Evolutionary conservation across 2,797 vertebrate genomes (phyloP).

Genomic region (Loriculus beryllinus): DNA sequence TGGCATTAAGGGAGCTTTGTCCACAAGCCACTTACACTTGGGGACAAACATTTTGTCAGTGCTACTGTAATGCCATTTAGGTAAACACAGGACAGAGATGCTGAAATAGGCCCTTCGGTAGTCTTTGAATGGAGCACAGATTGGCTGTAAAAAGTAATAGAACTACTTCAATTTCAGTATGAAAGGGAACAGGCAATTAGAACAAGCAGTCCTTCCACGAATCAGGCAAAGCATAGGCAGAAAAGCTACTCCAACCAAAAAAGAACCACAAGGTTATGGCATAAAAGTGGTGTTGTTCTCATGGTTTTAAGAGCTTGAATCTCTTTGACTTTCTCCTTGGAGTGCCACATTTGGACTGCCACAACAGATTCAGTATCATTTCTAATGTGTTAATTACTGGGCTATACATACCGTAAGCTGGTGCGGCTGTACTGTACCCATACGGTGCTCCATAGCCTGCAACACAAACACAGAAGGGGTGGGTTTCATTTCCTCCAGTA

Average conservation of each 20-base stretch:
- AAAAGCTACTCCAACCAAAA: conserved; percentile 85
- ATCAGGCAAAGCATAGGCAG: conserved; percentile 83
- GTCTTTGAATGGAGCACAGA: conserved; percentile 84
- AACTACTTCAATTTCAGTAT: conserved; percentile 73
- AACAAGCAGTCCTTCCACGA: conserved; percentile 80
- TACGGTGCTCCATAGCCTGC: conserved; percentile 95
- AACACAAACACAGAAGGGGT: conserved; percentile 15
- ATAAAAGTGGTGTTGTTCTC: conserved; percentile 66
- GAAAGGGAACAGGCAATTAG: conserved; percentile 80
- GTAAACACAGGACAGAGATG: conserved; percentile 16
- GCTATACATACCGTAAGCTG: conserved; percentile 92
- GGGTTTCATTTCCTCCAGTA: not conserved
- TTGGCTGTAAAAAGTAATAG: conserved; percentile 79
- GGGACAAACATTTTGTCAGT: not conserved
- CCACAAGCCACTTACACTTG: conserved; percentile 35
- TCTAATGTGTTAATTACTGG: not conserved
- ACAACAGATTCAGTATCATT: not conserved
- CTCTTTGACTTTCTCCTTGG: conserved; percentile 61
- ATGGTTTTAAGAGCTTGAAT: conserved; percentile 55
- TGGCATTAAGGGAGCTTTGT: not conserved
- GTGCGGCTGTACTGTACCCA: conserved; percentile 92
- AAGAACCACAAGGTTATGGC: conserved; percentile 87
- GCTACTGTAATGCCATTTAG: not conserved
- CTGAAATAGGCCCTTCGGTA: conserved; percentile 75
- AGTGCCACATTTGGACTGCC: conserved; percentile 56